These are phyloP conservation scores for Ochropacha duplaris DNA, from an alignment of 2,888 invertebrate species.

Conservation along the genomic window DNA sequence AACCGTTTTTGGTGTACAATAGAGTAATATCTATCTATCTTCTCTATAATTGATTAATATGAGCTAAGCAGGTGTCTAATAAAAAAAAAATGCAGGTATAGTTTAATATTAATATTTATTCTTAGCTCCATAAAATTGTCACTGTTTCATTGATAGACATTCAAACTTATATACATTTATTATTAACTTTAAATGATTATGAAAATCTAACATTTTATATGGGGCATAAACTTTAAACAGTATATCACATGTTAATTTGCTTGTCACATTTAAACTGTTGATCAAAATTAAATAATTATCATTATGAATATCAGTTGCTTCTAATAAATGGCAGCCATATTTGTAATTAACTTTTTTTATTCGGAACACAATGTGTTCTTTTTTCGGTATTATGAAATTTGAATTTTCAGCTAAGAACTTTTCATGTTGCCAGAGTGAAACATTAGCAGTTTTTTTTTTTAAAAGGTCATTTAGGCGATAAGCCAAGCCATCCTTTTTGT, in stretches of 20 bases:
- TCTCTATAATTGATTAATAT: too few relatives aligned
- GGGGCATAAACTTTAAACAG: constrained; percentile 65
- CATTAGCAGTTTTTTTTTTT: constrained; percentile 69
- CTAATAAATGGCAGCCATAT: constrained; percentile 60
- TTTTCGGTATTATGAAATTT: constrained; percentile 66
- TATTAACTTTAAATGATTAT: constrained; percentile 45
- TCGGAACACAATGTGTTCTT: constrained; percentile 46
- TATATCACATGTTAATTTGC: constrained; percentile 36
- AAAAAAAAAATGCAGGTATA: too few relatives aligned
- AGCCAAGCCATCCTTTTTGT: constrained; percentile 76
- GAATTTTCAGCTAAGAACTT: constrained; percentile 70
- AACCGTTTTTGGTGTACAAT: too few relatives aligned
- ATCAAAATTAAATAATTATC: constrained; percentile 53
- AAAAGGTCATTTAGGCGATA: constrained; percentile 64
- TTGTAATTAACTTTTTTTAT: constrained; percentile 52
- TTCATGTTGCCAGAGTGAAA: constrained; percentile 82
- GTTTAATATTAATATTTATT: too few relatives aligned
- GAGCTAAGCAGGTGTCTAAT: too few relatives aligned
- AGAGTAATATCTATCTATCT: too few relatives aligned
- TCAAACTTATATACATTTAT: constrained; percentile 72
- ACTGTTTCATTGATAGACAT: constrained; percentile 27
- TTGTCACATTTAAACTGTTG: constrained; percentile 49
- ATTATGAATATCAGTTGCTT: constrained; percentile 45
- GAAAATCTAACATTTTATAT: constrained; percentile 44
- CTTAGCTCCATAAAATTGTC: constrained; percentile 1